Conservation (phyloP, 2,888 invertebrate genomes). For the Rhagophthalmus giganteus region DNA sequence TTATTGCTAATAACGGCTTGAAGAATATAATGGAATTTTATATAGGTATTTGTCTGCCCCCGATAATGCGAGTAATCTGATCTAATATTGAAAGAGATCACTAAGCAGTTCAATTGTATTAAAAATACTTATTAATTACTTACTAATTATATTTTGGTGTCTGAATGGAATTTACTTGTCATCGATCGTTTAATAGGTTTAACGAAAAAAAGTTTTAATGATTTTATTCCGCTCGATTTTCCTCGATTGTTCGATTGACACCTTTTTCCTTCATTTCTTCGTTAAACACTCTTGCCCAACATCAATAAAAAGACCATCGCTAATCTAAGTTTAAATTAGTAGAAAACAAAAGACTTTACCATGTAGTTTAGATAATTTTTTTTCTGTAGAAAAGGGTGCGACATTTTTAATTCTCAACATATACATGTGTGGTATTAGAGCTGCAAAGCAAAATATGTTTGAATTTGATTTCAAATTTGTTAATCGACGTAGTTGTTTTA, state of each 20-base stretch:
- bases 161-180: no score
- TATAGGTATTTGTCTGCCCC: no score
- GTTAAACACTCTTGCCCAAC: conserved; percentile 6
- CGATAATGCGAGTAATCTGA: no score
- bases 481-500: conserved; percentile 1
- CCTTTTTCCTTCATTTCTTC: conserved; percentile 10
- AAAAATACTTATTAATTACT: no score
- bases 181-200: no score
- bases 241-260: conserved; percentile 8
- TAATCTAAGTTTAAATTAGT: conserved; percentile 1
- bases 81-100: no score
- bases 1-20: conserved; percentile 6
- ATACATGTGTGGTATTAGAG: not conserved
- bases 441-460: not conserved
- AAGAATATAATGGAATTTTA: conserved; percentile 2
- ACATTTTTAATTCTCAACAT: not conserved
- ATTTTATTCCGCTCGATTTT: conserved; percentile 5
- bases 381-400: not conserved
- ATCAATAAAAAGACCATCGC: not conserved
- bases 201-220: conserved; percentile 3
- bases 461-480: not conserved
- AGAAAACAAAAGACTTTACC: conserved; percentile 4
- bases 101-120: no score
- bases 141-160: no score
- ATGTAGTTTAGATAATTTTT: not conserved